Evolutionary conservation across 92 coral and sea anemone genomes (phyloP).

Genomic region (Hydrozoanthus gracilis): DNA sequence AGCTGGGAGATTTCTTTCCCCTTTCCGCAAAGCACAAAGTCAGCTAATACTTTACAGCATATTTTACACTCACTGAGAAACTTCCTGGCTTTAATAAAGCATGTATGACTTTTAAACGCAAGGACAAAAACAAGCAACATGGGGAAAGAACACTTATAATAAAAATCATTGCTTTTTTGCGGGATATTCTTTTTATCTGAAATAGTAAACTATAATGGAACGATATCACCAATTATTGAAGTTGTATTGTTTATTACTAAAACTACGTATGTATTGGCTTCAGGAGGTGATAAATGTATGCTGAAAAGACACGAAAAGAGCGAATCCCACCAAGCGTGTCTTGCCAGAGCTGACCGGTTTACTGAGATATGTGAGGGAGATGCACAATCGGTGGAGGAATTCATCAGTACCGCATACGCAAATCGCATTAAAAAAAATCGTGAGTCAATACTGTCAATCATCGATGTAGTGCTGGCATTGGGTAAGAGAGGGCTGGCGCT

Average conservation of each 20-base stretch:
- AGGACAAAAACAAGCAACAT: slow-evolving; percentile 49
- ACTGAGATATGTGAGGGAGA: slow-evolving; percentile 45
- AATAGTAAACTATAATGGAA: slow-evolving; percentile 46
- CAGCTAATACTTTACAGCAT: slow-evolving; percentile 48
- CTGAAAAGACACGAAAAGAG: slow-evolving; percentile 47
- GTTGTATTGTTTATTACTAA: slow-evolving; percentile 46
- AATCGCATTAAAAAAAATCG: slow-evolving; percentile 51
- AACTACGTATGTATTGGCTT: slow-evolving; percentile 38
- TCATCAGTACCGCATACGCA: slow-evolving; percentile 42
- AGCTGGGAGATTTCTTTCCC: slow-evolving; percentile 52
- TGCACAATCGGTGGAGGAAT: slow-evolving; percentile 39
- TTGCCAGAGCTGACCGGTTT: slow-evolving; percentile 44
- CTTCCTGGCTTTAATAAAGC: slow-evolving; percentile 50
- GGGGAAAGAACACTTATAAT: slow-evolving; percentile 46
- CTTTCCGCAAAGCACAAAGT: slow-evolving; percentile 50
- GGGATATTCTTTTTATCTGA: slow-evolving; percentile 48
- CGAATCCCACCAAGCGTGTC: slow-evolving; percentile 42
- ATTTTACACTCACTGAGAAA: slow-evolving; percentile 49
- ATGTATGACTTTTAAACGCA: slow-evolving; percentile 50
- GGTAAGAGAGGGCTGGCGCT: slow-evolving; percentile 45
- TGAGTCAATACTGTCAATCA: slow-evolving; percentile 42
- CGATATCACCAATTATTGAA: slow-evolving; percentile 47
- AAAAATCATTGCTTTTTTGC: slow-evolving; percentile 48
- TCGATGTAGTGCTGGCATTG: slow-evolving; percentile 49
- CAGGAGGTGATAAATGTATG: slow-evolving; percentile 44